Base-by-base conservation (phyloP, 2,888 invertebrate species). In the Neocrepidodera transversa region DNA sequence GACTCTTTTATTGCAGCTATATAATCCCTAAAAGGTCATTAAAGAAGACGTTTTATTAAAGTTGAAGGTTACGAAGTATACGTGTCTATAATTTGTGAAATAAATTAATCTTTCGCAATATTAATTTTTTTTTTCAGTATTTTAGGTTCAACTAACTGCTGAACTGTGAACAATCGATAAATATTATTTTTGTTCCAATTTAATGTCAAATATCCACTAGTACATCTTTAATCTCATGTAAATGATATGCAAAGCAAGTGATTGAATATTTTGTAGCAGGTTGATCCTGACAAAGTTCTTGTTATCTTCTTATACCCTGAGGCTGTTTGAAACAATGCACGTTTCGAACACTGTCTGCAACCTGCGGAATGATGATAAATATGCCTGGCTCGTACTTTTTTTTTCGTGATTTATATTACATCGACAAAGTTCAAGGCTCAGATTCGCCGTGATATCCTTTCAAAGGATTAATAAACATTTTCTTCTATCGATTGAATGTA, bases 401-500 rank as follows among this genome's bases (percentile, higher is more conserved):
- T n/a, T 56, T 56, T 54, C 54, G 62, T 62, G 58, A 62, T 58
- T 62, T 58, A 58, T 58, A 48, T 51, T 43, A 52, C 47, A 36
- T 54, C 47, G 49, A 40, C 55, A 62, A 62, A 58, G 62, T 62
- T 62, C 62, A 62, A 58, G 62, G 62, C 42, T 58, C 28, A 58
- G 58, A 58, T 30, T 58, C 16, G 36, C 47, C 48, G 38, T 51
- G 53, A 55, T 54, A 51, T 55, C 55, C 51, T 62, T 48, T 54
- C 23, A 45, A 42, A 51, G 18, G 47, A 53, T 52, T 38, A 38
- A 52, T 51, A 30, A 51, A 58, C 13, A 14, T 35, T 35, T 49
- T 14, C 16, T 35, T 36, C 10, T n/a, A 20, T 32, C 35, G 35
- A n/a, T 13, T 6, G 38, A 26, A 26, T n/a, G 13, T 20, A 38